Conservation (phyloP, 1,140 invertebrate species). For the Musca vetustissima region DNA sequence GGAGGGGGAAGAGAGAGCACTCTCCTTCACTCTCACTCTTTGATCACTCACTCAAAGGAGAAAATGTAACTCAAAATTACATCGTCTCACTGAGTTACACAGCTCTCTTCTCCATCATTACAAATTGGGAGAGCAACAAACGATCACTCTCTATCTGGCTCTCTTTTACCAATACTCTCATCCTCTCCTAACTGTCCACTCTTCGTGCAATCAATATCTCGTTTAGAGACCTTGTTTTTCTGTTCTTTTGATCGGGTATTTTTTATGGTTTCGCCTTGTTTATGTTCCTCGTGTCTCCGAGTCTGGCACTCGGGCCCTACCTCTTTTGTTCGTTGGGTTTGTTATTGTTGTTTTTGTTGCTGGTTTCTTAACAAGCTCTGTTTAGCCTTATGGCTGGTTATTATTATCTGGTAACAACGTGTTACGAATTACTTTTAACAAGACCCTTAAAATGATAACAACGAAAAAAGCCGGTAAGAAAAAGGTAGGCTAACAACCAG, state of each 20-base stretch:
- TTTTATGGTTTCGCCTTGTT: neutral
- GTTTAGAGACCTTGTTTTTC: neutral
- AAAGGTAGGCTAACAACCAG: too few relatives aligned
- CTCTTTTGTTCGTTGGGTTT: neutral
- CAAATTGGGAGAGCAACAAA: too few relatives aligned
- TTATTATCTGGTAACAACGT: conserved; percentile 55
- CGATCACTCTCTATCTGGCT: too few relatives aligned
- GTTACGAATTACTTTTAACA: conserved; percentile 57
- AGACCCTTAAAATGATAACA: conserved; percentile 49
- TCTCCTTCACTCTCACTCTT: too few relatives aligned
- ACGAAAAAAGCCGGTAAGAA: conserved; percentile 23
- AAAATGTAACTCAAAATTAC: neutral
- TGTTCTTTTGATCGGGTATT: neutral
- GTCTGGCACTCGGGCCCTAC: neutral
- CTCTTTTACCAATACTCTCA: too few relatives aligned
- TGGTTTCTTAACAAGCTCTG: neutral
- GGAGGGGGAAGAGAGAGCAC: too few relatives aligned
- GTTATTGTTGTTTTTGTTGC: neutral
- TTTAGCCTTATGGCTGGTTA: conserved; percentile 10
- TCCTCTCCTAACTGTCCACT: too few relatives aligned
- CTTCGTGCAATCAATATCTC: too few relatives aligned
- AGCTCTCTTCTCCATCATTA: too few relatives aligned
- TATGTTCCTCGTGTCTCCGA: too few relatives aligned
- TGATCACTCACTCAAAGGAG: neutral
- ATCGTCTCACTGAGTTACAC: neutral